Evolutionary conservation across 2,113 vertebrate species (phyloP), one percentile per base, ranked within the genome.

Genomic region (Proteles cristata): DNA sequence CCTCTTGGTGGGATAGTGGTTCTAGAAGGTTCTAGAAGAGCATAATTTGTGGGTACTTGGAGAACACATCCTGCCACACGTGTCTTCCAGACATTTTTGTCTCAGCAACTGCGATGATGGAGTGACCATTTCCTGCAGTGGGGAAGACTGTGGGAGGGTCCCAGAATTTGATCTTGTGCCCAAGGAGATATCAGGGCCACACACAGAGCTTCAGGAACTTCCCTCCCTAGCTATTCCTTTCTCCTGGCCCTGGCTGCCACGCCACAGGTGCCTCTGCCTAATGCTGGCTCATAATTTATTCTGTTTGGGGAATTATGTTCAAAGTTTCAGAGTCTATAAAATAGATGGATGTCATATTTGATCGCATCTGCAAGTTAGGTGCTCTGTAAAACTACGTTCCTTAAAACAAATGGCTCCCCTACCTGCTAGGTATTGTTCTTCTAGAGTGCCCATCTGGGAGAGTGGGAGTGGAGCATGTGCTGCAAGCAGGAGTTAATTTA

Each of bases 321-420:
- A 50, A 94, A 90, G 74, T 90, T 96, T 92, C 93, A 87, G 93
- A 95, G 96, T 94, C 96, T 94, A 95, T 96, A 97, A 97, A 97
- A 90, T 79, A 94, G 96, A 96, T 11, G 35, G 83, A 96, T 97
- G 74, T 83, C 10, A 11, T 53, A 65, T 83, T 94, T 66, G 95
- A 90, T 97, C 1, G 19, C 45, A 21, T 77, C 81, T 92, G 95
- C 95, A 96, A 87, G 93, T 92, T 94, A 95, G 93, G 88, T 74
- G 55, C 92, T 92, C 88, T 92, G 91, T 95, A 87, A 96, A 97
- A 94, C 83, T 95, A 73, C 10, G 1, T 94, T 94, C 74, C 80
- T 95, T 95, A 73, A 92, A 94, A 94, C 88, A 94, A 77, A 96
- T 2, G 83, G 11, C 66, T 92, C 96, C 93, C 93, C 23, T 71